phyloP scores from a whole-genome alignment of 2,797 vertebrate genomes.

The Gila robusta region DNA sequence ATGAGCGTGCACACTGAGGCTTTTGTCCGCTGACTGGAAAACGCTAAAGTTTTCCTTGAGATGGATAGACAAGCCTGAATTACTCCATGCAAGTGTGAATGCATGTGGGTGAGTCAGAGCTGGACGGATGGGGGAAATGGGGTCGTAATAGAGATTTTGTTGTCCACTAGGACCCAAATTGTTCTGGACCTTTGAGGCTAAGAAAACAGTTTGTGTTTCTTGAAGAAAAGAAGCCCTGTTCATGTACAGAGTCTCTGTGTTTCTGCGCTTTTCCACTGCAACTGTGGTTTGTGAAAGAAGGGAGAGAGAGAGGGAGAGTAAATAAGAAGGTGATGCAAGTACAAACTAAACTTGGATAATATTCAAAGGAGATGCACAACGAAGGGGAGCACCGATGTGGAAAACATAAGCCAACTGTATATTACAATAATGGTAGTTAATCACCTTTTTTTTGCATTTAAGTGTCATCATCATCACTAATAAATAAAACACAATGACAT shows the following conservation, averaged over 20 bases:
- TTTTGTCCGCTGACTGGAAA: slow-evolving; percentile 45
- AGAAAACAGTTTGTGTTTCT: slow-evolving; percentile 50
- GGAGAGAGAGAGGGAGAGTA: neutral
- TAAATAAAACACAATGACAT: neutral
- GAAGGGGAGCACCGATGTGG: neutral
- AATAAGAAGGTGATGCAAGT: slow-evolving; percentile 46
- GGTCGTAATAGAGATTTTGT: slow-evolving; percentile 47
- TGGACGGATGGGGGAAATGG: slow-evolving; percentile 44
- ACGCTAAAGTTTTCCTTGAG: slow-evolving; percentile 45
- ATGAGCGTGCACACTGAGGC: slow-evolving; percentile 35
- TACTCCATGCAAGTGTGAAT: slow-evolving; percentile 49
- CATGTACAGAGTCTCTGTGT: slow-evolving; percentile 48
- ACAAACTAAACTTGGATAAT: slow-evolving; percentile 4
- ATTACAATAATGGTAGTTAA: too few relatives aligned
- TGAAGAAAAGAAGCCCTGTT: slow-evolving; percentile 51
- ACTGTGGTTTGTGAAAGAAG: slow-evolving; percentile 39
- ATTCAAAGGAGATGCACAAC: neutral
- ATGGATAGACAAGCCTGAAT: slow-evolving; percentile 51
- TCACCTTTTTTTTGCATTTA: too few relatives aligned
- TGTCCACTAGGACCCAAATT: slow-evolving; percentile 49
- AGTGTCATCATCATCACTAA: neutral
- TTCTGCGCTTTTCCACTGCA: slow-evolving; percentile 31
- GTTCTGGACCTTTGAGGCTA: slow-evolving; percentile 51
- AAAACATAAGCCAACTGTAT: too few relatives aligned
- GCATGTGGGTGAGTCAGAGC: slow-evolving; percentile 51